Evolutionary conservation across 2,113 vertebrate genomes (phyloP).

Genomic region (Cyphomyrus discorhynchus): DNA sequence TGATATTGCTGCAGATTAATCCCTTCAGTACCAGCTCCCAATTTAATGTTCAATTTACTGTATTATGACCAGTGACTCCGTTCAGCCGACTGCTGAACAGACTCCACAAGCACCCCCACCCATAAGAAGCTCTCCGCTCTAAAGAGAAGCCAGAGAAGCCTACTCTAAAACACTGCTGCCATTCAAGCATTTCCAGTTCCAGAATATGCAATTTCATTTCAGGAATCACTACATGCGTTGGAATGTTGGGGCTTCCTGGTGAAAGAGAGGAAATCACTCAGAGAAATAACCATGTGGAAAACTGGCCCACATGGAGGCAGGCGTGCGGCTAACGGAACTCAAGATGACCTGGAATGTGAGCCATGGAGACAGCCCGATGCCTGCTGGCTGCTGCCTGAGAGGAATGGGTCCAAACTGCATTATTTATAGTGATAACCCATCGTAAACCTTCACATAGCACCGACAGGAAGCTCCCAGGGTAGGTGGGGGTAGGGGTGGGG

Average conservation of each 20-base stretch:
- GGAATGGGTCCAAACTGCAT: neutral
- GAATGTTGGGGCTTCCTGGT: neutral
- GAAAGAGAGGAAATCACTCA: neutral
- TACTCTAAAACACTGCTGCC: neutral
- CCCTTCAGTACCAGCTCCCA: neutral
- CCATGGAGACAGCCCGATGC: neutral
- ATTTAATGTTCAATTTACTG: neutral
- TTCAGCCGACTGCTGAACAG: neutral
- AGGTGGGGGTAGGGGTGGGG: neutral
- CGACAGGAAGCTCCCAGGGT: neutral
- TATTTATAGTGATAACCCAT: neutral
- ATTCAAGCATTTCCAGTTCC: neutral
- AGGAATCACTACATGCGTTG: neutral
- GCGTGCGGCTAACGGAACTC: neutral
- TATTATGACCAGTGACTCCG: neutral
- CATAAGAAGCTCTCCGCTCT: neutral
- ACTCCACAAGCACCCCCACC: neutral
- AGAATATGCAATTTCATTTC: conserved; percentile 7
- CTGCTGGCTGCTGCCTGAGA: neutral
- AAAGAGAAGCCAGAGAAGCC: neutral
- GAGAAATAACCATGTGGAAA: neutral
- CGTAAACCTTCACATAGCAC: neutral
- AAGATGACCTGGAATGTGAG: neutral
- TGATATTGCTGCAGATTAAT: neutral
- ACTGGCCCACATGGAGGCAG: neutral